A percentile compares a stretch with the other conserved stretches of the same genome.
These are phyloP conservation scores for Pachycephus smyrnensis DNA, from an alignment of 2,888 invertebrate genomes.

Conservation along the genomic window DNA sequence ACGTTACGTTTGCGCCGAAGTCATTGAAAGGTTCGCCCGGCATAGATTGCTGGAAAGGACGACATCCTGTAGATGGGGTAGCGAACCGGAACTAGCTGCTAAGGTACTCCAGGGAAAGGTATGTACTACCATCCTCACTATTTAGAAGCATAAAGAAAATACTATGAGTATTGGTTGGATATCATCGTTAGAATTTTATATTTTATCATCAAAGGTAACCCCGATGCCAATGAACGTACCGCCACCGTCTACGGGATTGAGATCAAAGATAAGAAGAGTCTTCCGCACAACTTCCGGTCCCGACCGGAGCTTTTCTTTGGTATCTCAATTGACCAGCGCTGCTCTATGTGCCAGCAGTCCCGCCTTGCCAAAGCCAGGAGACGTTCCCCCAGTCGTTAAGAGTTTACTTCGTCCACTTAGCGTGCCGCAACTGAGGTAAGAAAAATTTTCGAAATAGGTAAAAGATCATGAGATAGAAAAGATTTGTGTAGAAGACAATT, in stretches of 20 bases:
- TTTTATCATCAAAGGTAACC: slow-evolving; percentile 15
- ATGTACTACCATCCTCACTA: slow-evolving; percentile 41
- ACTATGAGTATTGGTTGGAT: slow-evolving; percentile 22
- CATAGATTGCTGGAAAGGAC: slow-evolving; percentile 71
- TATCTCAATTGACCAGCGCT: slow-evolving; percentile 72
- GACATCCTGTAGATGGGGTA: slow-evolving; percentile 72
- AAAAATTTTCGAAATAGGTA: not conserved
- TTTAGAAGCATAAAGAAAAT: slow-evolving; percentile 57
- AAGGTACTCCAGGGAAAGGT: slow-evolving; percentile 70
- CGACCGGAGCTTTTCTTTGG: slow-evolving; percentile 68
- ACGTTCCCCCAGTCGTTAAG: slow-evolving; percentile 71
- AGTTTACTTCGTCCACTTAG: slow-evolving; percentile 71
- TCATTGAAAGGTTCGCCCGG: slow-evolving; percentile 76
- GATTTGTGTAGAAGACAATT: not conserved
- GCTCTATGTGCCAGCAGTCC: slow-evolving; percentile 74
- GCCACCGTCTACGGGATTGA: slow-evolving; percentile 66
- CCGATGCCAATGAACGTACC: slow-evolving; percentile 40
- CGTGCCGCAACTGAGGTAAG: slow-evolving; percentile 69
- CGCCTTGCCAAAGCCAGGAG: slow-evolving; percentile 69
- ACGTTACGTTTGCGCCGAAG: slow-evolving; percentile 77
- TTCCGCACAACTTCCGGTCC: slow-evolving; percentile 71
- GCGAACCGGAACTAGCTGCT: slow-evolving; percentile 72
- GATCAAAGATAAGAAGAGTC: slow-evolving; percentile 71
- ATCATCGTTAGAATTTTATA: slow-evolving; percentile 18
- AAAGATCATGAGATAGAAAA: not conserved